Evolutionary conservation across 2,888 invertebrate genomes (phyloP), one percentile per base, ranked within the genome.

Genomic region (Lithophane semibrunnea): DNA sequence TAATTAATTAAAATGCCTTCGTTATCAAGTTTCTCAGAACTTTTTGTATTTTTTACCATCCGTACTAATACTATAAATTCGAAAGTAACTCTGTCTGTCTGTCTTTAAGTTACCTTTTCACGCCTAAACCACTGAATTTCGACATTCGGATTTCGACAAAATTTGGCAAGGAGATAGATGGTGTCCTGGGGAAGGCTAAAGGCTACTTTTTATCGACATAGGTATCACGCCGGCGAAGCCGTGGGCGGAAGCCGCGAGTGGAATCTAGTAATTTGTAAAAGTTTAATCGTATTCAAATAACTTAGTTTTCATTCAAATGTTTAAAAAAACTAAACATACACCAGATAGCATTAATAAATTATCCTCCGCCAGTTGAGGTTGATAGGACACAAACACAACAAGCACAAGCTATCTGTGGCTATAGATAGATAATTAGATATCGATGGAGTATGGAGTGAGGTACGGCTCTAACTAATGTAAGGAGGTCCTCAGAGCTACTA

Each of bases 1-100:
- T 56, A 18, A 8, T 8, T n/a, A 47, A 47, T 52, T 42, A 21
- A 54, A 63, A 37, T 37, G 44, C 2, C 16, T 75, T 42, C 24
- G 13, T 21, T 29, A 18, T 18, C 42, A n/a, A 56, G 1, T n/a
- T 61, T 52, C 29, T 18, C 18, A 29, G 0, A 13, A 58, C 10
- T 5, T 24, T 52, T 77, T 79, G n/a, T 77, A 24, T 37, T 69
- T 67, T 61, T 12, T 44, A 47, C 9, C 16, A 61, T 44, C 37
- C 37, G 2, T 37, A 37, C 37, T 37, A 37, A 37, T 37, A 29
- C 29, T 37, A 37, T 37, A 37, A 37, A 37, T 37, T 37, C 37
- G 37, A 37, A 37, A 37, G 37, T 37, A 37, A 37, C 37, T 37
- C 37, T 37, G 29, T 29, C 29, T 37, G 37, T 37, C 37, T 37